A percentile compares a stretch with the other conserved stretches of the same genome.
Conservation (phyloP, 30 jellyfish, hydroid and myxozoan species). For the Aurelia aurita region DNA sequence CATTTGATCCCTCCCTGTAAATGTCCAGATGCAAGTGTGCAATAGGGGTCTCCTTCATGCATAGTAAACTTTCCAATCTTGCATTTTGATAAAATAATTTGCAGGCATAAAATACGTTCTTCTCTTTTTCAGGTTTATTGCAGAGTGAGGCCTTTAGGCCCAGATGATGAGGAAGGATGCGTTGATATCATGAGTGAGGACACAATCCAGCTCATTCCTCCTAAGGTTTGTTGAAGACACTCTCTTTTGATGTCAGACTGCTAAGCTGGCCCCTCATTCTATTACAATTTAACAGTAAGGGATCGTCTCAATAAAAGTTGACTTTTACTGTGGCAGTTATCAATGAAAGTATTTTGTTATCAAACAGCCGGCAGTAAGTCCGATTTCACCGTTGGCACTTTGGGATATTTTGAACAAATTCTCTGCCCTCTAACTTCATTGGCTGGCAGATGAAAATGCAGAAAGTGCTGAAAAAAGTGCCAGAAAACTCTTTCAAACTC, state of each 20-base stretch:
- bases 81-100: not conserved
- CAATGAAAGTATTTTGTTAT: no score
- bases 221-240: conserved; percentile 58
- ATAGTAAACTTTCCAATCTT: not conserved
- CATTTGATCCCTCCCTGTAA: no score
- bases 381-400: no score
- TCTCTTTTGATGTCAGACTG: not conserved
- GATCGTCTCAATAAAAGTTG: no score
- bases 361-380: no score
- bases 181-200: conserved; percentile 69
- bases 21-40: no score
- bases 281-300: not conserved
- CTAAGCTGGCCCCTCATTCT: not conserved
- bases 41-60: not conserved
- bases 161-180: conserved; percentile 77
- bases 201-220: conserved; percentile 83
- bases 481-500: no score
- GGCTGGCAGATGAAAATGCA: no score
- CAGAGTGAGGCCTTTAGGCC: conserved; percentile 81
- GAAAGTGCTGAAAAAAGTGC: no score
- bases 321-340: no score
- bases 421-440: no score
- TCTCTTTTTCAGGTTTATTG: conserved; percentile 78
- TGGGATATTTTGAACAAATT: not conserved
- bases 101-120: not conserved